Evolutionary conservation across 2,113 vertebrate genomes (phyloP), one percentile per base, ranked within the genome.

Genomic region (Actenoides hombroni): DNA sequence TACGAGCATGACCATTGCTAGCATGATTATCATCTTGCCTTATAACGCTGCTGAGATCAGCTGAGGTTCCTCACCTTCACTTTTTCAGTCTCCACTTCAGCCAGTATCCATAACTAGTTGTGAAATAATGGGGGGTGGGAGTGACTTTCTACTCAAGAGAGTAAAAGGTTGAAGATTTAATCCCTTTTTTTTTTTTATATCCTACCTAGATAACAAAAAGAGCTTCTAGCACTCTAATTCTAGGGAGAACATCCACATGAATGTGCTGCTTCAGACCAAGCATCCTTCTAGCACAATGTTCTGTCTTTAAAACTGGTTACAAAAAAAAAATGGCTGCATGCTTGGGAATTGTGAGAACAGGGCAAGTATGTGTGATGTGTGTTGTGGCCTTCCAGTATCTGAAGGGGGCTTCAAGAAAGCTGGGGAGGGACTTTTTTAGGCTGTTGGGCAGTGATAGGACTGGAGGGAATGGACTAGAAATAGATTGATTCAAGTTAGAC

Each of bases 61-160:
- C 77, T 95, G 86, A 92, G 77, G 51, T 65, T 91, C 40, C 44
- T 96, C 67, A 68, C 37, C 69, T 91, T 84, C 53, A 69, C 35
- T 11, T 92, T 86, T 95, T 75, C 78, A 75, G 65, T 67, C 64
- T 89, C 8, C 4, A 5, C 65, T 95, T 80, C 64, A 88, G 56
- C 46, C 46, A 54, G 46, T 63, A 18, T 83, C 56, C 33, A 8
- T 57, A 82, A 88, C 33, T 42, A 40, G 9, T 29, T 85, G 53
- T 65, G 64, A 95, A 92, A 61, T 61, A 82, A 33, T n/a, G 19
- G 25, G 25, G 16, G 2, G 33, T 79, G 81, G 67, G 24, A 76
- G 16, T 74, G 33, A 79, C 54, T 56, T 94, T 84, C 44, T 82
- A 33, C 26, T 81, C 18, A 31, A 71, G 28, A 9, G 4, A 84